Conservation (phyloP, 2,888 invertebrate species). For the Ganaspis brasiliensis region DNA sequence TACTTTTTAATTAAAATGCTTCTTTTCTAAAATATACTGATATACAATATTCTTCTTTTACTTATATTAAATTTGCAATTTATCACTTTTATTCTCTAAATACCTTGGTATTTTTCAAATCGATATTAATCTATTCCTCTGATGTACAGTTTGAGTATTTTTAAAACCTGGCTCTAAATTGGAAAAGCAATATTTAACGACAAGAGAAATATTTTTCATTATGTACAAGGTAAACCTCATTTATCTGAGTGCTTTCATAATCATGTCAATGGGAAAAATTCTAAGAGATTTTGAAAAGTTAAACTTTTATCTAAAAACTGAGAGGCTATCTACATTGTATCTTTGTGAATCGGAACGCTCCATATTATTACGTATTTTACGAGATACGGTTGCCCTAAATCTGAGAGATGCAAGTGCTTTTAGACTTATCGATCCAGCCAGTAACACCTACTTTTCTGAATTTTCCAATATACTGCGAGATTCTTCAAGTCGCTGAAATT, state of each 20-base stretch:
- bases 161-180: slow-evolving; percentile 9
- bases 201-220: neutral
- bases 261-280: neutral
- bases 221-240: neutral
- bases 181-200: neutral
- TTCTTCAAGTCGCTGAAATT: slow-evolving; percentile 85
- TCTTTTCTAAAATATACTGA: too few species aligned
- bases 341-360: slow-evolving; percentile 2
- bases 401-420: slow-evolving; percentile 35
- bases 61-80: too few species aligned
- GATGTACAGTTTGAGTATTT: neutral
- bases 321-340: neutral
- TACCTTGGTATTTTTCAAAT: neutral
- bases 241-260: slow-evolving; percentile 13
- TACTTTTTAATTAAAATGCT: too few species aligned
- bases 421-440: slow-evolving; percentile 35
- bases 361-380: slow-evolving; percentile 19
- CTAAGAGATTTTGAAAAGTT: neutral
- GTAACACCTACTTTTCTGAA: slow-evolving; percentile 41
- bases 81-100: neutral
- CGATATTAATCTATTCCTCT: neutral
- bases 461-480: slow-evolving; percentile 87
- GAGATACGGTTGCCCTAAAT: slow-evolving; percentile 36
- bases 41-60: too few species aligned
- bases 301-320: neutral